Conservation (phyloP, 1,140 invertebrate genomes). For the Popillia japonica region DNA sequence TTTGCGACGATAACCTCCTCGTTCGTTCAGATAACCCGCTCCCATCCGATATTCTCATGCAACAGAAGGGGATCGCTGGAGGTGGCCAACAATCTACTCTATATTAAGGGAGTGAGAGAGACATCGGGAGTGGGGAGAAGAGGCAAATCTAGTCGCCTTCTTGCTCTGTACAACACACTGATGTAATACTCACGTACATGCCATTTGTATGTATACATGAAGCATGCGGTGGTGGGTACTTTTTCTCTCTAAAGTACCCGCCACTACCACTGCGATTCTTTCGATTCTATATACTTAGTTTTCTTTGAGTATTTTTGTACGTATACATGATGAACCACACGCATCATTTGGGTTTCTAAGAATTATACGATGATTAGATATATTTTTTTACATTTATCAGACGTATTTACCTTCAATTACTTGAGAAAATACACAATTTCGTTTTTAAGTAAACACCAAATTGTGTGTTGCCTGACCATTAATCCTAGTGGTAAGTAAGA, state of each 20-base stretch:
- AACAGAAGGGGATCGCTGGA: background rate
- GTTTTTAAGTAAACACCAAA: too few species aligned
- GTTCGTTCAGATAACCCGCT: background rate
- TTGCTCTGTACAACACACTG: background rate
- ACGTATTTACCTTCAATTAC: too few species aligned
- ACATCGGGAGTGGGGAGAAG: background rate
- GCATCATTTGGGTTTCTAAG: too few species aligned
- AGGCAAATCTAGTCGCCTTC: slow-evolving; percentile 19
- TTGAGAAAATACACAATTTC: too few species aligned
- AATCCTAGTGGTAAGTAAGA: too few species aligned
- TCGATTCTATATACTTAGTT: slow-evolving; percentile 14
- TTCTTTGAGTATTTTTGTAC: background rate
- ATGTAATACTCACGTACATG: slow-evolving; percentile 9
- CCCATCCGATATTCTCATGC: background rate
- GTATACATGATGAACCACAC: background rate
- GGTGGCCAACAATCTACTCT: slow-evolving; percentile 24
- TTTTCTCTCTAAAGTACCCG: background rate
- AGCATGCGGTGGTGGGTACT: background rate
- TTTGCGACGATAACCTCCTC: background rate
- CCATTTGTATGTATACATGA: background rate
- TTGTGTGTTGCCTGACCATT: too few species aligned
- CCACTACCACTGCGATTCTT: background rate
- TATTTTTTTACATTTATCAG: too few species aligned
- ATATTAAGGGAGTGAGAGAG: background rate
- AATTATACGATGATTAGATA: too few species aligned